phyloP scores from a whole-genome alignment of 2,113 vertebrate genomes.

The Phalacrocorax carbo region DNA sequence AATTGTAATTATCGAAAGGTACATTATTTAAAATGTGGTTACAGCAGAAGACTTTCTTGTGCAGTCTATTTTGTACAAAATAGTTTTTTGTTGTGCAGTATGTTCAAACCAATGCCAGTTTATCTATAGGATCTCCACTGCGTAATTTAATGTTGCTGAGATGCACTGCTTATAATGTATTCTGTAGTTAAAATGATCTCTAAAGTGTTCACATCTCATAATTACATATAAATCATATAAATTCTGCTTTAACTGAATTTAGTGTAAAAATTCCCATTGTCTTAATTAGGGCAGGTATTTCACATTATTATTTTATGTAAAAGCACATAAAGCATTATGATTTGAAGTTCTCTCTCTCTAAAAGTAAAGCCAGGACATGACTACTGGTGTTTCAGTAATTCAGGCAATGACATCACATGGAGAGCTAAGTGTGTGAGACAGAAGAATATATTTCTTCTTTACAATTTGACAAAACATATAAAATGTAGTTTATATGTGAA shows the following conservation, averaged over 20 bases:
- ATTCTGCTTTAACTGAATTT: background rate
- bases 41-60: background rate
- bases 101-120: background rate
- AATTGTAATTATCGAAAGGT: background rate
- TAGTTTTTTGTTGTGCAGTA: background rate
- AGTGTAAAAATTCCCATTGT: background rate
- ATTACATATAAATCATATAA: background rate
- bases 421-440: background rate
- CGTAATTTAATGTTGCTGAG: background rate
- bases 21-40: background rate
- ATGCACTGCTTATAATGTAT: background rate
- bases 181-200: constrained; percentile 1
- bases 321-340: background rate
- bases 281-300: background rate
- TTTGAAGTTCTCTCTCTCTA: background rate
- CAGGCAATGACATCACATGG: background rate
- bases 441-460: background rate
- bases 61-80: background rate
- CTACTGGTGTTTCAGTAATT: background rate
- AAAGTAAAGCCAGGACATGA: background rate
- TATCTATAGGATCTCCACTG: background rate
- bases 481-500: background rate
- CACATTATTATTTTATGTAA: background rate
- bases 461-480: background rate
- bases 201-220: background rate